phyloP scores from a whole-genome alignment of 2,888 invertebrate species.

The Norana najaformis region DNA sequence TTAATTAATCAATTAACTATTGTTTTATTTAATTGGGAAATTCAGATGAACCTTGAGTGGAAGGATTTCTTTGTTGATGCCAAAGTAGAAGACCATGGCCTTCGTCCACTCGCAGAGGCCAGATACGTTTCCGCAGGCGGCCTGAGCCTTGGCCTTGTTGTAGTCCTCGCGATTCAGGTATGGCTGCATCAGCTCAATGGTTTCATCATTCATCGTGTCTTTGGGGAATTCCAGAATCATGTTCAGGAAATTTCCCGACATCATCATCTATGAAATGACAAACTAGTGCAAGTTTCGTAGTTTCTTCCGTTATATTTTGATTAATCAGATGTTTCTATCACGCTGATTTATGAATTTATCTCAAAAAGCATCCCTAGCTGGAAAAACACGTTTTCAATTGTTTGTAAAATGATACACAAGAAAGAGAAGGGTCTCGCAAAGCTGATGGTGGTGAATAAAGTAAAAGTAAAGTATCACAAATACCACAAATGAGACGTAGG shows the following conservation, averaged over 20 bases:
- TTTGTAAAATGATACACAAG: too few species aligned
- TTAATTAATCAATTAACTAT: too few species aligned
- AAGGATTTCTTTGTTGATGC: conserved; percentile 92
- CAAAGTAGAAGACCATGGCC: conserved; percentile 64
- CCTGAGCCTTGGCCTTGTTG: conserved; percentile 91
- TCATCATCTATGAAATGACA: background rate
- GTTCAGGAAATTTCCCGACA: conserved; percentile 75
- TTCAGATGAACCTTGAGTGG: conserved; percentile 74
- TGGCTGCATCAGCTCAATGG: conserved; percentile 86
- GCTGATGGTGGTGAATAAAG: too few species aligned
- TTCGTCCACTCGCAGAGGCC: conserved; percentile 60
- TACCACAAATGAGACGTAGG: too few species aligned
- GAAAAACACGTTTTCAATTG: too few species aligned
- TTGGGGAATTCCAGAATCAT: conserved; percentile 53
- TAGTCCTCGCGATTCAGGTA: conserved; percentile 87
- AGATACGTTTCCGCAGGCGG: conserved; percentile 64
- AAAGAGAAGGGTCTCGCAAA: too few species aligned
- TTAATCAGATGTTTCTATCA: too few species aligned
- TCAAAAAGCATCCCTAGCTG: too few species aligned
- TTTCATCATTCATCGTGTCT: conserved; percentile 95
- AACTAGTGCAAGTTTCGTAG: background rate
- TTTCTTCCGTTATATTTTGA: too few species aligned
- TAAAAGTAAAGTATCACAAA: too few species aligned
- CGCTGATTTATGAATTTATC: too few species aligned
- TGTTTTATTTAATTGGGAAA: too few species aligned